phyloP scores from a whole-genome alignment of 2,888 invertebrate species.

The Drosophila atripex region DNA sequence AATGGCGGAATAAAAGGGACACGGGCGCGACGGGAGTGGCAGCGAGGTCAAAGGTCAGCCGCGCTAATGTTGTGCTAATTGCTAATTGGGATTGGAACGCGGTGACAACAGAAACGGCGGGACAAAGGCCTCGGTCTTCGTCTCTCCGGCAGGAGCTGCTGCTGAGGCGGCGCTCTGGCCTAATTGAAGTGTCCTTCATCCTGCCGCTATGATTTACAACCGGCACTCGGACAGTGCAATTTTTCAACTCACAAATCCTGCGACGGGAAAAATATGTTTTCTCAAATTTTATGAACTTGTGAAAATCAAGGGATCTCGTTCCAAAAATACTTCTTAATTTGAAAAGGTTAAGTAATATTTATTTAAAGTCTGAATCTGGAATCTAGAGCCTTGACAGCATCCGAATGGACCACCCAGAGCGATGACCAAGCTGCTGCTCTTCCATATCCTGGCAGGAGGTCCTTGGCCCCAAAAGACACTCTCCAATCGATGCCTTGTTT shows the following conservation, averaged over 20 bases:
- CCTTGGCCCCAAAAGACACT: conserved; percentile 41
- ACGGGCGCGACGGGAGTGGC: conserved; percentile 64
- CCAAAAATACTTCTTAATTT: too few relatives aligned
- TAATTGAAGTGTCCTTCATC: conserved; percentile 70
- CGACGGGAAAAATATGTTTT: neutral
- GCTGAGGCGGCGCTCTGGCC: conserved; percentile 57
- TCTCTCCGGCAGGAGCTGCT: conserved; percentile 13
- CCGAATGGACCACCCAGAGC: conserved; percentile 44
- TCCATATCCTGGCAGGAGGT: conserved; percentile 56
- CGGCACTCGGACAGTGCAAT: neutral
- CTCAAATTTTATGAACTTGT: neutral
- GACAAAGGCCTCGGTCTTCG: conserved; percentile 11
- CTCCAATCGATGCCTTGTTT: conserved; percentile 11
- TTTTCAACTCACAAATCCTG: too few relatives aligned
- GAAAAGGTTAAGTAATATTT: too few relatives aligned
- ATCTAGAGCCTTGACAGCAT: conserved; percentile 7
- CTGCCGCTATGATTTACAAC: conserved; percentile 50
- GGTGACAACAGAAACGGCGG: conserved; percentile 47
- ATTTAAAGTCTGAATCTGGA: neutral
- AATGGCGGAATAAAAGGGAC: conserved; percentile 49
- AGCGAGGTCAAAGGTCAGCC: conserved; percentile 80
- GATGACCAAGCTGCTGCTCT: conserved; percentile 16
- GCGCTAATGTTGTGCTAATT: conserved; percentile 76
- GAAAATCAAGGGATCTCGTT: neutral
- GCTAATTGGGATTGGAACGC: conserved; percentile 69